These are phyloP conservation scores for Felis catus DNA, from an alignment of 2,113 vertebrate genomes.

Conservation along the genomic window F.catus_Fca126_mat1.0 CM031412.1:195044001-195044500, in stretches of 20 bases:
- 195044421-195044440: constrained; percentile 1
- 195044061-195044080: no score
- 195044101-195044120: no score
- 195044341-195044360: background rate
- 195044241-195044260: background rate
- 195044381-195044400: background rate
- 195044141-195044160: no score
- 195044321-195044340: background rate
- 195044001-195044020: no score
- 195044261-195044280: background rate
- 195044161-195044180: no score
- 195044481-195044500: constrained; percentile 96
- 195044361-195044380: background rate
- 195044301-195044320: background rate
- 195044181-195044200: no score
- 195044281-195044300: background rate
- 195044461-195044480: background rate
- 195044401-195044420: background rate
- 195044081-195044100: no score
- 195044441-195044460: background rate
- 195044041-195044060: no score
- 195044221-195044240: background rate
- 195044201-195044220: background rate
- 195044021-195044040: no score
- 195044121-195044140: no score